Evolutionary conservation across 2,888 invertebrate species (phyloP), one percentile per base, ranked within the genome.

Genomic region (Drosophila kuntzei): DNA sequence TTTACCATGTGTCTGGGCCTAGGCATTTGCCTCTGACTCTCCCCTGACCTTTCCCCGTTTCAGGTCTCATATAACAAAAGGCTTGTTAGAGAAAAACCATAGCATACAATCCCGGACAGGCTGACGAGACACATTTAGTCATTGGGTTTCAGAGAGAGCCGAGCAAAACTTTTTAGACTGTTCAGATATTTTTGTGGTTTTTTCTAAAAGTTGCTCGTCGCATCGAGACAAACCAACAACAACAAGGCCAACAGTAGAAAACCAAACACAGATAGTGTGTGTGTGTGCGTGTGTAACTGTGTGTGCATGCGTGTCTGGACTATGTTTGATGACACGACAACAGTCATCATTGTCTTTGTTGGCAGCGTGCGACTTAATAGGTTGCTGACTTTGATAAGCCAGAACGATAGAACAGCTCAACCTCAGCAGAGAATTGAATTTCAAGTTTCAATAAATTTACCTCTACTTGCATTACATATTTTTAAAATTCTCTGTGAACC

Each of bases 1-100:
- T 88, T 88, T 88, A 88, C 88, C 89, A 88, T 84, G 82, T 87
- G 87, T 87, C 87, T 86, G 83, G 83, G 83, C 29, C 50, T 53
- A 32, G 41, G 49, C 58, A 61, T 61, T 60, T 57, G 61, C 65
- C 67, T 7, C 41, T 36, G 25, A 18, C 39, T 18, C 27, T 16
- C 29, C 18, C 5, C 7, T 34, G 22, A 12, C 12, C 27, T 5
- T 22, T 11, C 11, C 49, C 58, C 59, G 51, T 43, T 53, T 44
- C 41, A 44, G 46, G 44, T 71, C 79, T 83, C 86, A 63, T 67
- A 73, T 79, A 79, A 82, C 82, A 82, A 82, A 85, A 82, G 82
- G 75, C 79, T 75, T 69, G 77, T 74, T 77, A 76, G 50, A 64
- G 39, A 55, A 71, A 78, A 71, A 62, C 39, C 59, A 59, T 55